Percentiles rank a stretch among this genome's conserved stretches.
phyloP scores from a whole-genome alignment of 2,113 vertebrate genomes.

The Sapajus apella region DNA sequence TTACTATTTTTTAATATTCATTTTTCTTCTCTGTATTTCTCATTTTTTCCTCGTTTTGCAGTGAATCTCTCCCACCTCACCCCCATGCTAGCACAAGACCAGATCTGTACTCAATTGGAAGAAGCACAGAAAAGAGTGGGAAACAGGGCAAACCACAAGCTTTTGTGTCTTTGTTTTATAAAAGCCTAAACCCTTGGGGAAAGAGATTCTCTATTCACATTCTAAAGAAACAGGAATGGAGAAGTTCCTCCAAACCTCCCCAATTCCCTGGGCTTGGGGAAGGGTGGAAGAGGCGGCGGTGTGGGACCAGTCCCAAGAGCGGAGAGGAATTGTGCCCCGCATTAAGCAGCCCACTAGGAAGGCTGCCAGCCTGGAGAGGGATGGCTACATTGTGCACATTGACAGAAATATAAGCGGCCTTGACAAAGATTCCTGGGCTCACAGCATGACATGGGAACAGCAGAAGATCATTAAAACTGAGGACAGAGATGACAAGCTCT shows the following conservation, averaged over 20 bases:
- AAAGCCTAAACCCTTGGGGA: conserved; percentile 49
- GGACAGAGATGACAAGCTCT: conserved; percentile 28
- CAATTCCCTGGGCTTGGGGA: background rate
- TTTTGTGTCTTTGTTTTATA: conserved; percentile 68
- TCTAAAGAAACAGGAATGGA: conserved; percentile 5
- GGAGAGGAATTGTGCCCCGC: background rate
- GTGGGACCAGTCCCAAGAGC: conserved; percentile 30
- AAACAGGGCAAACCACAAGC: conserved; percentile 53
- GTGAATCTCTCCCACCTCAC: background rate
- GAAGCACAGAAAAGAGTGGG: background rate
- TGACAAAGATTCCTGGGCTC: conserved; percentile 50
- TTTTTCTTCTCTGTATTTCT: background rate
- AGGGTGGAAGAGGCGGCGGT: background rate
- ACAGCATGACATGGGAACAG: conserved; percentile 69
- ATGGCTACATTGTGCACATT: conserved; percentile 52
- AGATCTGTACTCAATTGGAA: conserved; percentile 12
- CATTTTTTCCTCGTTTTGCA: background rate
- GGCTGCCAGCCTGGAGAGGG: conserved; percentile 47
- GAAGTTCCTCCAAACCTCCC: conserved; percentile 29
- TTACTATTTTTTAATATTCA: background rate
- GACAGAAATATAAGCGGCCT: conserved; percentile 68
- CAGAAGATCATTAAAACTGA: conserved; percentile 43
- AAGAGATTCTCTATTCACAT: conserved; percentile 57
- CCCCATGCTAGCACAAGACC: background rate
- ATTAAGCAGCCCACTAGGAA: conserved; percentile 61